Conservation (phyloP, 2,797 vertebrate genomes). For the Columba guinea region DNA sequence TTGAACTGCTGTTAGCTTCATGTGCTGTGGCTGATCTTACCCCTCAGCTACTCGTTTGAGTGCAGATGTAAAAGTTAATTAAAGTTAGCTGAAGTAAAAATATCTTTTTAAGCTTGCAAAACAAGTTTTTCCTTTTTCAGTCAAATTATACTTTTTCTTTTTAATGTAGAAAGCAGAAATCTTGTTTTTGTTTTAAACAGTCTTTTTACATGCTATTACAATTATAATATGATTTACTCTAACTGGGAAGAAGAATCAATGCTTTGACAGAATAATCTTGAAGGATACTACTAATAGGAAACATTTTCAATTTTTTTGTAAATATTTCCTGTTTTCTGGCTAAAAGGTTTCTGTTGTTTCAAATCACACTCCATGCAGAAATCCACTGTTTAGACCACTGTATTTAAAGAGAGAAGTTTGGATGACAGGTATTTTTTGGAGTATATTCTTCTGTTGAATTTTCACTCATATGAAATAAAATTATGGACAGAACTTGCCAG, state of each 20-base stretch:
- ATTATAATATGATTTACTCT: background rate
- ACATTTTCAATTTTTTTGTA: rapidly evolving
- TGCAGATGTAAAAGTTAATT: background rate
- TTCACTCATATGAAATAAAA: background rate
- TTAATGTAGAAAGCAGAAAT: background rate
- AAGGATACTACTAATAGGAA: background rate
- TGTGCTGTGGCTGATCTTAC: background rate
- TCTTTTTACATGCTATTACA: background rate
- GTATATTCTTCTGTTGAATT: background rate
- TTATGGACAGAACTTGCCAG: background rate
- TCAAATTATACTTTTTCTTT: background rate
- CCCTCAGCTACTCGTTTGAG: background rate
- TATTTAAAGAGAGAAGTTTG: background rate
- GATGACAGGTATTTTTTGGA: background rate
- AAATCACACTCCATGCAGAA: background rate
- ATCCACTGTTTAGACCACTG: background rate
- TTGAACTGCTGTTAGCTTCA: background rate
- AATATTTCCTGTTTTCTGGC: background rate
- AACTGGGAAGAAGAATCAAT: rapidly evolving
- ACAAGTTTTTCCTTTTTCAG: background rate
- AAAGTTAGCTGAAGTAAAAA: background rate
- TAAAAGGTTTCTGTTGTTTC: background rate
- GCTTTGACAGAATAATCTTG: background rate
- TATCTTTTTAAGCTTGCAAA: background rate
- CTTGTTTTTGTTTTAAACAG: rapidly evolving